Evolutionary conservation across 2,888 invertebrate species (phyloP), one percentile per base, ranked within the genome.

Genomic region (Boloria euphrosyne): DNA sequence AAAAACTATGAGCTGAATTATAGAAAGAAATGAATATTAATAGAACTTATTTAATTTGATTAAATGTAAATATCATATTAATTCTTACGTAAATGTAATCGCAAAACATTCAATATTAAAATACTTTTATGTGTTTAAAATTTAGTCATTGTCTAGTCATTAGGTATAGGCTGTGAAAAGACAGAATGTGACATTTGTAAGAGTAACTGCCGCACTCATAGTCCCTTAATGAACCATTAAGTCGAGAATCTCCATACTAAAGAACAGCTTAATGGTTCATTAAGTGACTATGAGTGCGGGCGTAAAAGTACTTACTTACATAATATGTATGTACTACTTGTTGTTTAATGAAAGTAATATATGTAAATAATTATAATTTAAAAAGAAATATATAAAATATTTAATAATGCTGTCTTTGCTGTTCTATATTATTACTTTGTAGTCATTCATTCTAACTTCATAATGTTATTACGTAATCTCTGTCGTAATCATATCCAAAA

Each of bases 111-210:
- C 14, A 58, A 31, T 47, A 17, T 51, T n/a, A 22, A 22, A 52
- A 53, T 50, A 43, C 16, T 38, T 38, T 38, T 64, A 68, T 65
- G 46, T 54, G 38, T 67, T 68, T 49, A 57, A 27, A 65, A 64
- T 70, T 59, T 82, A 84, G 80, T 84, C 82, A 78, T 76, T 76
- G 77, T 86, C 89, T 90, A 90, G 90, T 90, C 90, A 86, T 86
- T 87, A 84, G 78, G 72, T 82, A 82, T 86, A 83, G 87, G 88
- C 86, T 89, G 87, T 88, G 87, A 89, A 89, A 89, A 87, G 87
- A 86, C 84, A 86, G 63, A 69, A 68, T 63, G 62, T 57, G 58
- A 66, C 60, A 47, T 50, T 61, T 60, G 31, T 62, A 53, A 52
- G 14, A n/a, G 31, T 46, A n/a, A n/a, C n/a, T n/a, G n/a, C n/a